These are phyloP conservation scores for Hypomecis atomaria DNA, from an alignment of 2,888 invertebrate species.

Conservation along the genomic window DNA sequence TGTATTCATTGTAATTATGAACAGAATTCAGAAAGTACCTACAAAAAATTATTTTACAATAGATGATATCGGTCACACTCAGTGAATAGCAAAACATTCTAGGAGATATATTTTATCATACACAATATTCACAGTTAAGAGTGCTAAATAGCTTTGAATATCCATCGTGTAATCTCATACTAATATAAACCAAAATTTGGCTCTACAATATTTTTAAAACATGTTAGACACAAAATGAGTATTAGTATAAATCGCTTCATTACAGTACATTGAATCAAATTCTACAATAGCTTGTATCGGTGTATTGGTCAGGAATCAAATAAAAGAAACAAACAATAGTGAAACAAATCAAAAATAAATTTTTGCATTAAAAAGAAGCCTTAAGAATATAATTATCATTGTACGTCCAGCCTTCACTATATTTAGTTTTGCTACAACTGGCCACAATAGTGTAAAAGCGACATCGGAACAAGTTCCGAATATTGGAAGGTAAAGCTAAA, in stretches of 20 bases:
- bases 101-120: no score
- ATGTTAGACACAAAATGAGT: slow-evolving; percentile 43
- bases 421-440: slow-evolving; percentile 80
- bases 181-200: not conserved
- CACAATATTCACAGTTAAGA: no score
- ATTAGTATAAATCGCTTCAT: slow-evolving; percentile 34
- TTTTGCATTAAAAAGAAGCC: slow-evolving; percentile 49
- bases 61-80: no score
- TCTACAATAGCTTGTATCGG: slow-evolving; percentile 31
- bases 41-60: no score
- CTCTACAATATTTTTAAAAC: slow-evolving; percentile 14
- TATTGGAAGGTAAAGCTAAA: slow-evolving; percentile 38
- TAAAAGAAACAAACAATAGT: slow-evolving; percentile 7
- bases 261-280: slow-evolving; percentile 18
- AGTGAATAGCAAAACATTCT: no score
- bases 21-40: no score
- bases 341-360: slow-evolving; percentile 26
- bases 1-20: no score
- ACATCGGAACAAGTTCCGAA: slow-evolving; percentile 66
- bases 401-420: slow-evolving; percentile 71
- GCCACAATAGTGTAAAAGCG: slow-evolving; percentile 74
- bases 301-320: slow-evolving; percentile 16
- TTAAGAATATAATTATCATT: slow-evolving; percentile 55
- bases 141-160: no score
- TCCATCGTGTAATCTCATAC: no score